Evolutionary conservation across 2,113 vertebrate species (phyloP).

Genomic region (Neolamprologus sp.): DNA sequence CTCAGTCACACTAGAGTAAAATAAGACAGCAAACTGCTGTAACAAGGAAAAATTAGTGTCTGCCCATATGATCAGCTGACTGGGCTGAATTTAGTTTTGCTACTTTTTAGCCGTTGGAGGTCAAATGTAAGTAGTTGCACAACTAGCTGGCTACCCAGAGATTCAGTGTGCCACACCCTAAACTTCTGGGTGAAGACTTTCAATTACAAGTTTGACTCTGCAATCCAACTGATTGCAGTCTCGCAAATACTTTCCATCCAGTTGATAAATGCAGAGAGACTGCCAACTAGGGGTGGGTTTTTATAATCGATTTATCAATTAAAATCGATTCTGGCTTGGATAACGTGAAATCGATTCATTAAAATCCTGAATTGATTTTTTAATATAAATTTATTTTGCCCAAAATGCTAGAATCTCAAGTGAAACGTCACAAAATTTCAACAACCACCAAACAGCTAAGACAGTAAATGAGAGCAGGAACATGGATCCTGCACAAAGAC

Average conservation of each 20-base stretch:
- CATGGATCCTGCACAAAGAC: too few relatives aligned
- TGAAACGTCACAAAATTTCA: too few relatives aligned
- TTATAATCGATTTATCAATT: too few relatives aligned
- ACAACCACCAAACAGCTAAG: too few relatives aligned
- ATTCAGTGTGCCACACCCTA: not conserved
- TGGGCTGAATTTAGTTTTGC: not conserved
- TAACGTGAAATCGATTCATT: too few relatives aligned
- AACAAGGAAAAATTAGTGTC: not conserved
- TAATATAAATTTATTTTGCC: too few relatives aligned
- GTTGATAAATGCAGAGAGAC: not conserved
- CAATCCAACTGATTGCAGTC: not conserved
- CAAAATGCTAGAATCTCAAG: accelerated
- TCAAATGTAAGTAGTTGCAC: not conserved
- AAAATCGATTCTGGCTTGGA: too few relatives aligned
- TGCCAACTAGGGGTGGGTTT: not conserved
- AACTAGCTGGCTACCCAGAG: not conserved
- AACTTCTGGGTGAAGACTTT: not conserved
- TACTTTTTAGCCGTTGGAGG: accelerated
- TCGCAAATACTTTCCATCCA: not conserved
- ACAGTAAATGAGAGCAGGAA: too few relatives aligned
- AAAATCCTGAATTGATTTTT: too few relatives aligned
- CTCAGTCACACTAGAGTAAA: not conserved
- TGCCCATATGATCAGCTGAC: not conserved
- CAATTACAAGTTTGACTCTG: not conserved
- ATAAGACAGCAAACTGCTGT: not conserved